Evolutionary conservation across 2,888 invertebrate genomes (phyloP), one percentile per base, ranked within the genome.

Genomic region (Willowsia nigromaculata): DNA sequence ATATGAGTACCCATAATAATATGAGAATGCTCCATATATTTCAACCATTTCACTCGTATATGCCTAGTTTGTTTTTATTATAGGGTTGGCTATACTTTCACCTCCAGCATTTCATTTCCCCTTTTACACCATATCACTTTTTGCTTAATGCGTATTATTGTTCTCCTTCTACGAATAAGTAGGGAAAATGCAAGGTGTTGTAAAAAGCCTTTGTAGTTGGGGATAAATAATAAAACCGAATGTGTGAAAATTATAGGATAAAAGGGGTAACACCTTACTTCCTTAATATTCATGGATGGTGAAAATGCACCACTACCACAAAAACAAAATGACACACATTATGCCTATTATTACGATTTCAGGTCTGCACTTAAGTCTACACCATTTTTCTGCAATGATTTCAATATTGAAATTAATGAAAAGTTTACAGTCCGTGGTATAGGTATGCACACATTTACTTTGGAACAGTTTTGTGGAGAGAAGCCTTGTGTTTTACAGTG

Each of bases 1-100:
- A 59, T 65, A 65, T 22, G 82, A 27, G 50, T 22, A 80, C 18
- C 13, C 59, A 40, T 81, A 81, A 59, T 33, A 13, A 11, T 59
- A 27, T 6, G 25, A 59, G n/a, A 81, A 81, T 62, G 81, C 40
- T 81, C 53, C 62, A 81, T 62, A 81, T 81, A 81, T 53, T 62
- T 81, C 81, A 56, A 37, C 59, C 27, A 27, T 27, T 53, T 53
- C 5, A 7, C 53, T 53, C 13, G 15, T 27, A 27, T 59, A 2
- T 27, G 27, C 27, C 27, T 3, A 59, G 40, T 59, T 62, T 81
- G 40, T 81, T 81, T 81, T 59, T 59, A 27, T 62, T 59, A 81
- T 81, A 43, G 40, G 43, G 43, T 18, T 11, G 11, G 11, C 40
- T 40, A 22, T 68, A 83, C 82, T 83, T 83, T 83, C 82, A 81